phyloP scores from a whole-genome alignment of 2,113 vertebrate genomes.

The Taurulus bubalis region DNA sequence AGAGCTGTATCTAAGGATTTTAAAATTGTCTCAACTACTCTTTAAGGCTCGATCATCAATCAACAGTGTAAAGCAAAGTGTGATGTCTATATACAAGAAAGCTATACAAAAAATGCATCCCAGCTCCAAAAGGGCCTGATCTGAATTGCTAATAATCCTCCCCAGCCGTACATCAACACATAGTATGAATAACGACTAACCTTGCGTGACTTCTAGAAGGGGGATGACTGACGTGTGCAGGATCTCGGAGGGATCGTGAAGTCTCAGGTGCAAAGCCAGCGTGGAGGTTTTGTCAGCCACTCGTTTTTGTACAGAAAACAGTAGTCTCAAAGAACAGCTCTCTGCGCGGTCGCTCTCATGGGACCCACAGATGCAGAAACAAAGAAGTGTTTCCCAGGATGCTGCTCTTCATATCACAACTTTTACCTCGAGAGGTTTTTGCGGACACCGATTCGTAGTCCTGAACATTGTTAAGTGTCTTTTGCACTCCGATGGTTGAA shows the following conservation, averaged over 20 bases:
- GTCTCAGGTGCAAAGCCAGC: neutral
- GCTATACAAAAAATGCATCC: slow-evolving; percentile 2
- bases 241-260: slow-evolving; percentile 1
- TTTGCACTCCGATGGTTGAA: neutral
- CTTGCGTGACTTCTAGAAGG: slow-evolving; percentile 52
- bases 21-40: neutral
- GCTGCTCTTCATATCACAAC: neutral
- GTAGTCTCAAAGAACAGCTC: neutral
- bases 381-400: neutral
- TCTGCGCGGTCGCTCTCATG: neutral
- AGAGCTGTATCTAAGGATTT: neutral
- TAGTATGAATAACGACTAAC: slow-evolving; percentile 43
- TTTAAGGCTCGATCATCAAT: neutral
- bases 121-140: slow-evolving; percentile 28
- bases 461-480: slow-evolving; percentile 11
- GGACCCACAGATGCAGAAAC: neutral
- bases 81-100: slow-evolving; percentile 1
- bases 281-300: neutral
- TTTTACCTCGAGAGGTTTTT: neutral
- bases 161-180: slow-evolving; percentile 1
- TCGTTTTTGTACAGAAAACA: neutral
- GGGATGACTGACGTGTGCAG: slow-evolving; percentile 36
- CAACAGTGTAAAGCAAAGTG: neutral
- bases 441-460: slow-evolving; percentile 13
- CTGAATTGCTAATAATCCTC: slow-evolving; percentile 52